Percentiles rank a stretch among this genome's conserved stretches.
These are phyloP conservation scores for Theonella swinhoei DNA, from an alignment of 37 sponge, comb jelly and placozoan species.

Conservation along the genomic window DNA sequence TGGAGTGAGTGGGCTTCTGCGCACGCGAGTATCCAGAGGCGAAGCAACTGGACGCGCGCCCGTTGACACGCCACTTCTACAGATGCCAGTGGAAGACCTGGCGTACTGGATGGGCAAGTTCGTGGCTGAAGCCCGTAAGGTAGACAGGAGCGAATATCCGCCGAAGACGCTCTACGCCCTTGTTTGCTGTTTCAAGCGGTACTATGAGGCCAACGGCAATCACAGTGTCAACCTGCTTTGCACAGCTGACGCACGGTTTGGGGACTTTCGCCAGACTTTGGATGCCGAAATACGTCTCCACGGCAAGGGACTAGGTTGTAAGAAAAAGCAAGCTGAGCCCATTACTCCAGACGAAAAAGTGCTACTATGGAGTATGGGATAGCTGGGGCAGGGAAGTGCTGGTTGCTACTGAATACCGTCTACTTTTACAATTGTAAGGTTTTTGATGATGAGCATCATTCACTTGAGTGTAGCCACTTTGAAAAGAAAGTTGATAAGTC, in stretches of 20 bases:
- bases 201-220: not conserved
- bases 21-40: not conserved
- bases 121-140: conserved; percentile 25
- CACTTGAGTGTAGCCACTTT: conserved; percentile 15
- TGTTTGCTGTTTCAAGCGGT: conserved; percentile 34
- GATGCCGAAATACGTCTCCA: conserved; percentile 47
- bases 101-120: conserved; percentile 40
- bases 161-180: conserved; percentile 45
- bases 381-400: conserved; percentile 13
- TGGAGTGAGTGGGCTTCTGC: conserved; percentile 36
- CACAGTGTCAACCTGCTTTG: conserved; percentile 1
- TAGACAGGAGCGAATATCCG: conserved; percentile 39
- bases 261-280: conserved; percentile 17
- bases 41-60: not conserved
- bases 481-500: conserved; percentile 22
- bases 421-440: conserved; percentile 28
- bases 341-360: conserved; percentile 36
- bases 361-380: conserved; percentile 36
- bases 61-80: conserved; percentile 9
- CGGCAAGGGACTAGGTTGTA: conserved; percentile 21
- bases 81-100: too few species aligned
- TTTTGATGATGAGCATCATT: conserved; percentile 38
- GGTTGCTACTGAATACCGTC: conserved; percentile 30
- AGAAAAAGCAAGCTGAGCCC: conserved; percentile 31
- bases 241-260: conserved; percentile 16